Conservation (phyloP, 2,113 vertebrate species). For the Perca flavescens region DNA sequence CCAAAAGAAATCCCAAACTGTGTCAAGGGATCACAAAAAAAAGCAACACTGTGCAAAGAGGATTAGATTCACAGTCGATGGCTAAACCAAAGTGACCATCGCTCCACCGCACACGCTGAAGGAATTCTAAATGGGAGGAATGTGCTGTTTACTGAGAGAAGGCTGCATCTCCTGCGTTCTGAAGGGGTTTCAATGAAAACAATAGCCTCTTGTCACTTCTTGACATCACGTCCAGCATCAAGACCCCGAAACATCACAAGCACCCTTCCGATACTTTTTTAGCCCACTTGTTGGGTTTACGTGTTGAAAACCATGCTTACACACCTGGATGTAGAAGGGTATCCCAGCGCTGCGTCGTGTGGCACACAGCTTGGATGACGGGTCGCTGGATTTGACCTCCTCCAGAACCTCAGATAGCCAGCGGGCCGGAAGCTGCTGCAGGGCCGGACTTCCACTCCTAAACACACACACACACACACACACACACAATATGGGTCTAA, state of each 20-base stretch:
- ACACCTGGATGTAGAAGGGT: slow-evolving; percentile 97
- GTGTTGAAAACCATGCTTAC: neutral
- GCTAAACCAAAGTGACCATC: neutral
- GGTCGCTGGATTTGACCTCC: slow-evolving; percentile 92
- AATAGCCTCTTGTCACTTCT: slow-evolving; percentile 10
- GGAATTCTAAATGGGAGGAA: slow-evolving; percentile 32
- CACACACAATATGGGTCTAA: neutral
- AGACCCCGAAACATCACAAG: neutral
- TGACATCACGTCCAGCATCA: slow-evolving; percentile 1
- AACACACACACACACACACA: neutral
- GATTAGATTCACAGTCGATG: neutral
- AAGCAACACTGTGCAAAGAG: neutral
- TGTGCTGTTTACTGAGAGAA: slow-evolving; percentile 33
- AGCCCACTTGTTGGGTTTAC: neutral
- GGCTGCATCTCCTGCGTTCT: neutral
- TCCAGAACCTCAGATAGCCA: slow-evolving; percentile 92
- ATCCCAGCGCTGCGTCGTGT: slow-evolving; percentile 96
- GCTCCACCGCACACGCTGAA: slow-evolving; percentile 13
- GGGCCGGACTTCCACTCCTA: slow-evolving; percentile 85
- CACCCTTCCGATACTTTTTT: neutral
- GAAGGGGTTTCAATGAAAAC: slow-evolving; percentile 18
- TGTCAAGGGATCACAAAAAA: neutral
- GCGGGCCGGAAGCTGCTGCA: slow-evolving; percentile 89
- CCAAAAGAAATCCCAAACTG: neutral
- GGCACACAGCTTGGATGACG: slow-evolving; percentile 93